phyloP scores from a whole-genome alignment of 2,797 vertebrate species.

The Protonibea diacanthus region DNA sequence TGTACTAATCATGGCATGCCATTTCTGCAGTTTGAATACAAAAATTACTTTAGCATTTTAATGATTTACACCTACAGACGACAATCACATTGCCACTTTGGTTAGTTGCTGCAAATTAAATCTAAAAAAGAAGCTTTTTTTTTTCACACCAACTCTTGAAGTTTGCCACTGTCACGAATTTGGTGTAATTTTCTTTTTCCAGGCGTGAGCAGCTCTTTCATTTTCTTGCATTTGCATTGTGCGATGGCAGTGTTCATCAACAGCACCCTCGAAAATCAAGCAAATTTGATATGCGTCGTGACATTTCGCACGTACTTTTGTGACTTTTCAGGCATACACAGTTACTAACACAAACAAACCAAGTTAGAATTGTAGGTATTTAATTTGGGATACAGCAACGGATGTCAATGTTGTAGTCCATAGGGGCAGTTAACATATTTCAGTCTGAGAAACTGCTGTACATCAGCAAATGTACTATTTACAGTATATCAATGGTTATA shows the following conservation, averaged over 20 bases:
- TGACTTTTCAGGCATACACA: not conserved
- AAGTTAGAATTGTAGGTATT: not conserved
- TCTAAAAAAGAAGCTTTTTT: not conserved
- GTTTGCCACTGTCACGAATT: not conserved
- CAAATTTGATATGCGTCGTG: conserved; percentile 3
- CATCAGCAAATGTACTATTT: not conserved
- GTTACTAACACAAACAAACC: not conserved
- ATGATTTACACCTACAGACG: not conserved
- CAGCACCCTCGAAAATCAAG: not conserved
- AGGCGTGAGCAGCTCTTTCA: not conserved
- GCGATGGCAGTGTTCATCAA: not conserved
- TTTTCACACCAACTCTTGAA: not conserved
- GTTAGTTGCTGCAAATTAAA: not conserved
- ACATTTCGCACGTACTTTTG: conserved; percentile 8
- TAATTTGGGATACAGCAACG: not conserved
- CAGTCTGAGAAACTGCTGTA: not conserved
- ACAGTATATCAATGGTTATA: not conserved
- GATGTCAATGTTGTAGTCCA: not conserved
- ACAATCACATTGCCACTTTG: not conserved
- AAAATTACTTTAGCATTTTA: not conserved
- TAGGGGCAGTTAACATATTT: not conserved
- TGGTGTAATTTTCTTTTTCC: conserved; percentile 10
- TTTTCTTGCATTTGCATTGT: not conserved
- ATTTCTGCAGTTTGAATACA: not conserved
- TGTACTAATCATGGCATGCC: not conserved